Evolutionary conservation across 2,113 vertebrate genomes (phyloP).

Genomic region (Haplochromis vanheusdeni): DNA sequence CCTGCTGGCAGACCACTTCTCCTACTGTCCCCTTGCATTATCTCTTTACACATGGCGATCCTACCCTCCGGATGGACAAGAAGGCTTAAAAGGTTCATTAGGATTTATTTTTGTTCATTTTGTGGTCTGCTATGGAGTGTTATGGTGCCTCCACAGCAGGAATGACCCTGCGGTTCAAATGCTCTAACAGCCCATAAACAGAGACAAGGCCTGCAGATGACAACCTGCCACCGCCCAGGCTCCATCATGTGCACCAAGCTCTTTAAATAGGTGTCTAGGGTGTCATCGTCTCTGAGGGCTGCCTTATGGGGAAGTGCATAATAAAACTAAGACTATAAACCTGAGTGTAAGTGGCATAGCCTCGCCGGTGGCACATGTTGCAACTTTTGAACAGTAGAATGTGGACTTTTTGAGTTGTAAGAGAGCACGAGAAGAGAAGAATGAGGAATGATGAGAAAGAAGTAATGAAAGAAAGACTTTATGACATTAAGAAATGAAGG

Average conservation of each 20-base stretch:
- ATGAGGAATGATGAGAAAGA: not conserved
- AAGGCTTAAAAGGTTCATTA: constrained; percentile 68
- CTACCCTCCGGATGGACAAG: constrained; percentile 34
- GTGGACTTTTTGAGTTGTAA: not conserved
- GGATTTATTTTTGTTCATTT: constrained; percentile 69
- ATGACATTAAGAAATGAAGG: constrained; percentile 13
- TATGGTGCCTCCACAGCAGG: constrained; percentile 25
- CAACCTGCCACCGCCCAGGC: constrained; percentile 39
- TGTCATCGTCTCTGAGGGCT: constrained; percentile 60
- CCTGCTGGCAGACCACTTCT: constrained; percentile 56
- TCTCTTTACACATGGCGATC: constrained; percentile 29
- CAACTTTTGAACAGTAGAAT: constrained; percentile 35
- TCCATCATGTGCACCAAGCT: constrained; percentile 50
- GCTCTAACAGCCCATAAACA: constrained; percentile 63
- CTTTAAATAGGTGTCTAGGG: constrained; percentile 63
- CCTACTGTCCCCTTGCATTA: constrained; percentile 63
- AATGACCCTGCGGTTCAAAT: constrained; percentile 53
- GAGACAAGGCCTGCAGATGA: constrained; percentile 60
- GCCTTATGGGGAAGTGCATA: constrained; percentile 57
- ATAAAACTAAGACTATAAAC: constrained; percentile 60
- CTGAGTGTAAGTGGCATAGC: constrained; percentile 54
- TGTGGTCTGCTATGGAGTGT: constrained; percentile 37
- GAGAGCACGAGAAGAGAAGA: not conserved
- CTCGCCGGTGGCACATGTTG: constrained; percentile 21
- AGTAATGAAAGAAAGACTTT: constrained; percentile 14